phyloP scores from a whole-genome alignment of 2,888 invertebrate genomes.

The Andrena praecox region DNA sequence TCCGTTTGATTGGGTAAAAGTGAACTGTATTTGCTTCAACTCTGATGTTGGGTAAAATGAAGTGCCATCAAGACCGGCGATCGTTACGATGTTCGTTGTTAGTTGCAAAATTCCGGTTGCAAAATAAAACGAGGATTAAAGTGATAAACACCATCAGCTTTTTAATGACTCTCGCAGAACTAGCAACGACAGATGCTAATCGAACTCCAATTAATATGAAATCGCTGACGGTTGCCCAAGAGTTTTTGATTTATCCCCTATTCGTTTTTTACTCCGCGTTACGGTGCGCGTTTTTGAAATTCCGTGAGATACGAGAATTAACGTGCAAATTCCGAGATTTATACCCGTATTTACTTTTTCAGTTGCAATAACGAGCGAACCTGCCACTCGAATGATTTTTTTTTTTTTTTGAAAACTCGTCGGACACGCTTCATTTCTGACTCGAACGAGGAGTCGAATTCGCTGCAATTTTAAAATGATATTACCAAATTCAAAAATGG shows the following conservation, averaged over 20 bases:
- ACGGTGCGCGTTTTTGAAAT: slow-evolving; percentile 15
- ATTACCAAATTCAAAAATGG: not conserved
- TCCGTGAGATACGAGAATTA: slow-evolving; percentile 29
- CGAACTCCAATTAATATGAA: too few relatives aligned
- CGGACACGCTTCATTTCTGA: slow-evolving; percentile 25
- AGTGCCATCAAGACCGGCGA: not conserved
- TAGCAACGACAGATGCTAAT: too few relatives aligned
- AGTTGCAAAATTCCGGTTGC: too few relatives aligned
- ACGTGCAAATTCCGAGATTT: slow-evolving; percentile 39
- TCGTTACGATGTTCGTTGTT: too few relatives aligned
- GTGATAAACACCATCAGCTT: too few relatives aligned
- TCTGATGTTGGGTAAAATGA: not conserved
- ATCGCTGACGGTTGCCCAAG: not conserved
- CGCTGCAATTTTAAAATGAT: slow-evolving; percentile 1
- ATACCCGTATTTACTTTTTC: slow-evolving; percentile 21
- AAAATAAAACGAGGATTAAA: too few relatives aligned
- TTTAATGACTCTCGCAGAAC: too few relatives aligned
- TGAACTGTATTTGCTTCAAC: not conserved
- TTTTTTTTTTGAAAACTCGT: slow-evolving; percentile 29
- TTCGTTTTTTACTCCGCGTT: not conserved
- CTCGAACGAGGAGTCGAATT: not conserved
- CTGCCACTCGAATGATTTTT: slow-evolving; percentile 9
- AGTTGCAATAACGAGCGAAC: slow-evolving; percentile 16
- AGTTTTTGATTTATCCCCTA: not conserved
- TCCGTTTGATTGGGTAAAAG: not conserved